A percentile compares a stretch with the other conserved stretches of the same genome.
phyloP scores from a whole-genome alignment of 2,888 invertebrate genomes.

The Cordilura impudica region DNA sequence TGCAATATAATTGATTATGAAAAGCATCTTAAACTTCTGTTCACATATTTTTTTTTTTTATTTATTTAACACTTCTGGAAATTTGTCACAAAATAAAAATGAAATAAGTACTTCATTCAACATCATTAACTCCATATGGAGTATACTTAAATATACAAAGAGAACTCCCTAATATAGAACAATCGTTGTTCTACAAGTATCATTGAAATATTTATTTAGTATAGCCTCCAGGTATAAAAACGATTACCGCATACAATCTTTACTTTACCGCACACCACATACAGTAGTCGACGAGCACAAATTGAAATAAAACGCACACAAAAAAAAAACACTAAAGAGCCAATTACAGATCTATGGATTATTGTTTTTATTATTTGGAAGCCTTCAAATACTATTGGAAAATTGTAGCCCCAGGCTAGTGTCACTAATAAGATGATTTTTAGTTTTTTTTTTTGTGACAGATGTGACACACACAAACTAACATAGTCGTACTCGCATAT shows the following conservation, averaged over 20 bases:
- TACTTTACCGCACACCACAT: constrained; percentile 36
- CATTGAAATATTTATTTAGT: constrained; percentile 36
- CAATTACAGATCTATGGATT: constrained; percentile 61
- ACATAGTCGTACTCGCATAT: not conserved
- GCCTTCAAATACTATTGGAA: constrained; percentile 49
- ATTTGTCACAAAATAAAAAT: not conserved
- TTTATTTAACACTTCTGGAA: not conserved
- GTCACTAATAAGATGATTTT: constrained; percentile 59
- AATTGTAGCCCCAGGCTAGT: constrained; percentile 53
- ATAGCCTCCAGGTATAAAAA: constrained; percentile 60
- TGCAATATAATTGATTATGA: constrained; percentile 13
- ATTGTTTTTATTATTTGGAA: constrained; percentile 41
- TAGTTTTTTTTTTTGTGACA: constrained; percentile 56
- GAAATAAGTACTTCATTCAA: constrained; percentile 49
- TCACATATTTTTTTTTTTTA: constrained; percentile 29
- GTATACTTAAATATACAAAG: constrained; percentile 24
- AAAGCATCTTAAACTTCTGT: constrained; percentile 57
- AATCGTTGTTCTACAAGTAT: constrained; percentile 50
- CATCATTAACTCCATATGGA: constrained; percentile 58
- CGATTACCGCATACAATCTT: constrained; percentile 58
- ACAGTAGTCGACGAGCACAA: constrained; percentile 9
- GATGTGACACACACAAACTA: constrained; percentile 49
- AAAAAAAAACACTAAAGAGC: constrained; percentile 51
- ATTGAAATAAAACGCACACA: constrained; percentile 48
- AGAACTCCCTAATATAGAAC: constrained; percentile 51